Evolutionary conservation across 2,888 invertebrate genomes (phyloP), one percentile per base, ranked within the genome.

Genomic region (Plebejus argus): DNA sequence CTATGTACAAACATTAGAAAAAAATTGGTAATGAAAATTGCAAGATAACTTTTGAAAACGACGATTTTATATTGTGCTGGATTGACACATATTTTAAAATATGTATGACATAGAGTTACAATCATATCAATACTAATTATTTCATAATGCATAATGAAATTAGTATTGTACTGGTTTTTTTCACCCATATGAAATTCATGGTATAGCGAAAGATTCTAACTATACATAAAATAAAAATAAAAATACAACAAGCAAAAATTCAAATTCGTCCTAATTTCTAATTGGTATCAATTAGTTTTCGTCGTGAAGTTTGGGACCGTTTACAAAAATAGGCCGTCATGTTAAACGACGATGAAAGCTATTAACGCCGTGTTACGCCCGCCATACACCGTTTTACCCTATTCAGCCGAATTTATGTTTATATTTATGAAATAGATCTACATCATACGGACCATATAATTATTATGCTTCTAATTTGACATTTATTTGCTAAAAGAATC

Each of bases 291-390:
- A 66, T 72, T 72, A 72, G 45, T 45, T 45, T 20, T 45, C 3
- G 58, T 39, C 45, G 72, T 80, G 77, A 78, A 78, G 77, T 76
- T 85, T 88, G 88, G 86, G 87, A 85, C 86, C 88, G 86, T 84
- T 85, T 83, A 85, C 81, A 79, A 82, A 90, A 88, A 86, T 87
- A 80, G 90, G 89, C 88, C 88, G 88, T 80, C 83, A 83, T 86
- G 87, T 87, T 85, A 83, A 82, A 81, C 83, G 82, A 85, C 86
- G 89, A 89, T 90, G 89, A 86, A 83, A 83, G 84, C 92, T 89
- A 92, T 92, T 92, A 92, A 89, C 88, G 85, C 83, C 85, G 83
- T 89, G 88, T 91, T 89, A 90, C 88, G 86, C 86, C 84, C 83
- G 82, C 81, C 85, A 86, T 88, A 86, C 88, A 88, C 88, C 88